These are phyloP conservation scores for Philypnodon macrostomus DNA, from an alignment of 2,797 vertebrate species.

Conservation along the genomic window DNA sequence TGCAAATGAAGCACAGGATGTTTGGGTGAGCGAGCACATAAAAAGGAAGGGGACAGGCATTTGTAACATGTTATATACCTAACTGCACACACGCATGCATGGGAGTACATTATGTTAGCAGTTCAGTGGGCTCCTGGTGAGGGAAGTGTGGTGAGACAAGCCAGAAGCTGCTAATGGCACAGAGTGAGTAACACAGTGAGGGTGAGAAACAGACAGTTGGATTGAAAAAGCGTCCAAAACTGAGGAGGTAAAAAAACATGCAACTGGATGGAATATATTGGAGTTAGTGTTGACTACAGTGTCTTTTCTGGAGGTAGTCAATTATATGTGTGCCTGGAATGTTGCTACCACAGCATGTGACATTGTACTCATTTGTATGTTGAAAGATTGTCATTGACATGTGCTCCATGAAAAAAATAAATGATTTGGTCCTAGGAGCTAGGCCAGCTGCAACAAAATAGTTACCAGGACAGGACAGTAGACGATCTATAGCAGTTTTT, in stretches of 20 bases:
- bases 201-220: slow-evolving; percentile 46
- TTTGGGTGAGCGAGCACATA: slow-evolving; percentile 69
- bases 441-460: too few relatives aligned
- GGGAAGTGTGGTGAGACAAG: slow-evolving; percentile 48
- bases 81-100: neutral
- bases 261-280: slow-evolving; percentile 39
- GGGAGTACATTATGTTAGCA: slow-evolving; percentile 29
- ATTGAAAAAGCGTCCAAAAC: neutral
- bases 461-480: too few relatives aligned
- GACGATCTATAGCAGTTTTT: too few relatives aligned
- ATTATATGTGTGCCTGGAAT: slow-evolving; percentile 36
- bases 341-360: slow-evolving; percentile 3
- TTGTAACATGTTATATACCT: slow-evolving; percentile 54
- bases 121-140: slow-evolving; percentile 56
- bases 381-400: slow-evolving; percentile 9
- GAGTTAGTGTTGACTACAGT: slow-evolving; percentile 31
- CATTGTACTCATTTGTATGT: slow-evolving; percentile 8
- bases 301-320: slow-evolving; percentile 30
- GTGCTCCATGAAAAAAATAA: neutral
- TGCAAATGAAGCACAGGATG: slow-evolving; percentile 70
- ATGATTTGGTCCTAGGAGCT: too few relatives aligned
- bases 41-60: slow-evolving; percentile 63
- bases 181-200: slow-evolving; percentile 49
- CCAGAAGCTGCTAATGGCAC: slow-evolving; percentile 69
- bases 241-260: slow-evolving; percentile 28